A percentile compares a stretch with the other conserved stretches of the same genome.
phyloP scores from a whole-genome alignment of 2,888 invertebrate species.

The Monopis laevigella region DNA sequence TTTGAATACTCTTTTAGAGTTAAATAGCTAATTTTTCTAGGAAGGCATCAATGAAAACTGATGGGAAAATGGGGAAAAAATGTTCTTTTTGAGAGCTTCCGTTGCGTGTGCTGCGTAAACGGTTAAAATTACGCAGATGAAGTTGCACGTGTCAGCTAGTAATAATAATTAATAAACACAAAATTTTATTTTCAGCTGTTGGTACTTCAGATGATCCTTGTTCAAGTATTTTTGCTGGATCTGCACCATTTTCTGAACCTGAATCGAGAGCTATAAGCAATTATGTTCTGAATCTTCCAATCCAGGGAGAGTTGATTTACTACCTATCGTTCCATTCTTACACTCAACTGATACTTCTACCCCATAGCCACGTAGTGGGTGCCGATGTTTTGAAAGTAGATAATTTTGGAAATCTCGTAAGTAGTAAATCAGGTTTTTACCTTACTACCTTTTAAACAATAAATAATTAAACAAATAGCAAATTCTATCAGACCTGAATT shows the following conservation, averaged over 20 bases:
- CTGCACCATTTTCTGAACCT: slow-evolving; percentile 59
- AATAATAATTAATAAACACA: neutral
- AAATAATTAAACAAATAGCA: too few relatives aligned
- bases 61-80: too few relatives aligned
- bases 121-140: too few relatives aligned
- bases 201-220: slow-evolving; percentile 56
- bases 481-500: too few relatives aligned
- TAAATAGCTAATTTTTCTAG: too few relatives aligned
- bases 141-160: too few relatives aligned
- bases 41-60: too few relatives aligned
- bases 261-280: slow-evolving; percentile 51
- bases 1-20: too few relatives aligned
- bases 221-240: slow-evolving; percentile 59
- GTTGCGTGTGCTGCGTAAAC: too few relatives aligned
- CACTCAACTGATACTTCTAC: slow-evolving; percentile 60
- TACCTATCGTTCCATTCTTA: slow-evolving; percentile 68
- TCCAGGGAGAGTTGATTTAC: slow-evolving; percentile 36
- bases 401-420: slow-evolving; percentile 45
- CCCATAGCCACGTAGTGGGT: slow-evolving; percentile 49
- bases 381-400: slow-evolving; percentile 28
- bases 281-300: slow-evolving; percentile 32
- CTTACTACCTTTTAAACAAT: too few relatives aligned
- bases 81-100: too few relatives aligned
- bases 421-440: too few relatives aligned
- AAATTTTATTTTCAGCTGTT: slow-evolving; percentile 26